These are phyloP conservation scores for Ptilorrhoa leucosticta DNA, from an alignment of 2,113 vertebrate genomes.

Conservation along the genomic window DNA sequence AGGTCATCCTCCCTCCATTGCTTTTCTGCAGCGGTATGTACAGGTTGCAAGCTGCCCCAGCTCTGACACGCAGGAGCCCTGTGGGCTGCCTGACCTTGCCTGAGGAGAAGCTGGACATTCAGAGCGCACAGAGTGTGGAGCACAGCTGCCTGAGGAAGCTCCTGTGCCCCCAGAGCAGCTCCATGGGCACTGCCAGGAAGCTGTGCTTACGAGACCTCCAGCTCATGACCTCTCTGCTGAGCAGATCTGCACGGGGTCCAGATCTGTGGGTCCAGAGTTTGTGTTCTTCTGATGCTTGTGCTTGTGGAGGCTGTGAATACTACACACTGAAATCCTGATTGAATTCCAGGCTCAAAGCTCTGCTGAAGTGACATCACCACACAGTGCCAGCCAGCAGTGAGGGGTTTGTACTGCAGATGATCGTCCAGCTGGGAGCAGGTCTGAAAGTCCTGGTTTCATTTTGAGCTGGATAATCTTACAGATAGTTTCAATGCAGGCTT, in stretches of 20 bases:
- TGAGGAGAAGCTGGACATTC: neutral
- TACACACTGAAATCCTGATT: too few relatives aligned
- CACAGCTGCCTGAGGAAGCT: neutral
- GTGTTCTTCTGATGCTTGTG: neutral
- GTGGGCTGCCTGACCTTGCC: neutral
- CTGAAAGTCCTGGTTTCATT: neutral
- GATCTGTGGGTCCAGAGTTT: rapidly evolving
- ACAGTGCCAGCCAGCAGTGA: neutral
- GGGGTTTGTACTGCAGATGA: neutral
- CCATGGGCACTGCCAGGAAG: rapidly evolving
- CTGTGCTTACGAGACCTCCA: neutral
- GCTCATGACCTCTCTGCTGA: neutral
- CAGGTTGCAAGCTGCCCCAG: neutral
- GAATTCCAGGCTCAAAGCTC: neutral
- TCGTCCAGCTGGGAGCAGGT: neutral
- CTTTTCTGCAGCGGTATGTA: neutral
- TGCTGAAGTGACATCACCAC: neutral
- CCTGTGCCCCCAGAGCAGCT: neutral
- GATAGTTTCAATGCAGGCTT: neutral
- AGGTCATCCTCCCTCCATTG: neutral
- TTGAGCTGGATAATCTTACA: neutral
- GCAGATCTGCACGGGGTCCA: neutral
- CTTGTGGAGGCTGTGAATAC: neutral
- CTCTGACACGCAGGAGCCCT: neutral
- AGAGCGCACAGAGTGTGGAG: neutral